Conservation (phyloP, 2,888 invertebrate genomes). For the Nomada flava region DNA sequence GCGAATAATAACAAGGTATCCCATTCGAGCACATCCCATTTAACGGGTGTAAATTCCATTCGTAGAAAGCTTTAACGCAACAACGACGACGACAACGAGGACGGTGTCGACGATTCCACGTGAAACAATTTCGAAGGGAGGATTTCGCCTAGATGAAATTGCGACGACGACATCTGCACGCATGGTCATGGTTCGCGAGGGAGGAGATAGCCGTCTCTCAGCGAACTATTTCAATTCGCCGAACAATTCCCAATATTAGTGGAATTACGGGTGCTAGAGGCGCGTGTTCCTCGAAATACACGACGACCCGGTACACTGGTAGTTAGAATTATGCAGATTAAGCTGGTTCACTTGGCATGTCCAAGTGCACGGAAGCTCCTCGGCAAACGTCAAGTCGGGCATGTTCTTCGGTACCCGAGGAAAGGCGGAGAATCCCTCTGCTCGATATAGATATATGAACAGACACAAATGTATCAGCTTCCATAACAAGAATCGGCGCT, state of each 20-base stretch:
- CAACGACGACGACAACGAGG: neutral
- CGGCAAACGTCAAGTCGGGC: constrained; percentile 46
- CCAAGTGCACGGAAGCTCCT: constrained; percentile 52
- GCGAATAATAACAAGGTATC: constrained; percentile 13
- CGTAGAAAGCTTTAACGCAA: constrained; percentile 6
- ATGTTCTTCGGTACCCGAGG: constrained; percentile 32
- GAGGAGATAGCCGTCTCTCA: constrained; percentile 24
- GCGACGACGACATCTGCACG: constrained; percentile 22
- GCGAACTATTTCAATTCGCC: constrained; percentile 77
- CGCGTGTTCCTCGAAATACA: constrained; percentile 62
- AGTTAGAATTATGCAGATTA: constrained; percentile 75
- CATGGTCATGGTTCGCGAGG: constrained; percentile 30
- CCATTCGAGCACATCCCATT: neutral
- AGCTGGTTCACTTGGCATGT: constrained; percentile 59
- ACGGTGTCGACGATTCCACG: constrained; percentile 9
- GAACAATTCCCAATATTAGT: constrained; percentile 77
- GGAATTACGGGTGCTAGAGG: constrained; percentile 65
- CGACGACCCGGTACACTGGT: constrained; percentile 44
- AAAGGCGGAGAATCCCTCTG: neutral
- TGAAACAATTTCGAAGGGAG: constrained; percentile 45
- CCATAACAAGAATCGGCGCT: neutral
- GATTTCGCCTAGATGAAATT: constrained; percentile 11
- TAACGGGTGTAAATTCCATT: constrained; percentile 39
- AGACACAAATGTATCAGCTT: too few relatives aligned
- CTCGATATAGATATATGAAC: neutral